Evolutionary conservation across 1,140 invertebrate genomes (phyloP), one percentile per base, ranked within the genome.

Genomic region (Brachionus sp.): DNA sequence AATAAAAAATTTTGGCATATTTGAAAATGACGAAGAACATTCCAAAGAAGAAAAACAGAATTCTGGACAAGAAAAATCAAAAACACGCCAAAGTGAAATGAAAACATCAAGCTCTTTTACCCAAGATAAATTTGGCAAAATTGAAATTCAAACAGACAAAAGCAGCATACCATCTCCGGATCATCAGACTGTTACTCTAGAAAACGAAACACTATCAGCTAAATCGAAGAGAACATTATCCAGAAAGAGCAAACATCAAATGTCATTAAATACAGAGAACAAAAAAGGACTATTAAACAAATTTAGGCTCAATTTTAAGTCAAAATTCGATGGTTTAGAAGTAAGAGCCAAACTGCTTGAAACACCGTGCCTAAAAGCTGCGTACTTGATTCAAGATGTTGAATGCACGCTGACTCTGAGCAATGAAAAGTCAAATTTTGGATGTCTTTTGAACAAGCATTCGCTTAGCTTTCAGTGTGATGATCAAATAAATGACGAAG

Each of bases 1-100:
- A 33, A 68, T 84, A 33, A 84, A 84, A 83, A 64, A 64, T 62
- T 82, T 82, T 25, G 84, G 23, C 19, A 62, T 80, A 62, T 80
- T 80, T 25, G 77, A 80, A 80, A 80, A 62, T 12, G 35, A 37
- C n/a, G 77, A 80, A 19, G 77, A 80, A 50, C 25, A 19, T 29
- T 66, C 33, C n/a, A 66, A 66, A 23, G 77, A 80, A 9, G 77
- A 80, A 10, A 75, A 75, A 39, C 44, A 50, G 13, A 46, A 13
- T 46, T 25, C 37, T 19, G 33, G 44, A 4, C 37, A 75, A 75
- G 70, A 44, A 25, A 75, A 75, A 19, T n/a, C 39, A 25, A 75
- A 75, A 2, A 50, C 5, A 13, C 33, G 37, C 16, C 64, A 66
- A 66, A 73, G 39, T 16, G 70, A 75, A 10, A 4, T 75, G 0